Conservation (phyloP, 1,140 invertebrate species). For the Drosophila murphyi region DNA sequence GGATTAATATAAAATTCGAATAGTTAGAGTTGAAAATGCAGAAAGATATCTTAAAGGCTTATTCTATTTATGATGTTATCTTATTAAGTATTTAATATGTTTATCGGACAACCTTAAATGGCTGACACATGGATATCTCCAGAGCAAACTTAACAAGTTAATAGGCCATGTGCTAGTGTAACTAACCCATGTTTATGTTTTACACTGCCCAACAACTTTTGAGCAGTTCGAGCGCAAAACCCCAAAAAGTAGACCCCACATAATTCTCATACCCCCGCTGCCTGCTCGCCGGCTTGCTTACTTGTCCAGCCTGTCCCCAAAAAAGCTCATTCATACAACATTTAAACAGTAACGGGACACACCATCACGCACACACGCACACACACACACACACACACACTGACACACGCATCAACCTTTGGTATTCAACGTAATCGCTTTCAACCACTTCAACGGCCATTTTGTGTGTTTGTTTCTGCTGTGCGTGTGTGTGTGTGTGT, state of each 20-base stretch:
- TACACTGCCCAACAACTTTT: conserved; percentile 39
- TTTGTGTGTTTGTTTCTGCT: conserved; percentile 54
- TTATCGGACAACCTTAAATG: conserved; percentile 25
- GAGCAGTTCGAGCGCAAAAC: conserved; percentile 39
- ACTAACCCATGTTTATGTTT: conserved; percentile 71
- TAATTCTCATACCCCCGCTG: conserved; percentile 49
- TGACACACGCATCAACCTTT: conserved; percentile 63
- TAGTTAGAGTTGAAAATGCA: not conserved
- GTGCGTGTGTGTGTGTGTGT: not conserved
- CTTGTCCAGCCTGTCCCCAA: conserved; percentile 51
- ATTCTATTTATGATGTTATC: conserved; percentile 22
- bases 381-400: conserved; percentile 22
- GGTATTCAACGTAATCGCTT: conserved; percentile 80
- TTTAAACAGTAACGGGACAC: conserved; percentile 63
- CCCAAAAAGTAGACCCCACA: conserved; percentile 49
- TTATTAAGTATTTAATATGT: conserved; percentile 42
- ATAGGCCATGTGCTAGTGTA: conserved; percentile 62
- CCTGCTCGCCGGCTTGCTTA: conserved; percentile 28
- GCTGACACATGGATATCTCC: conserved; percentile 4
- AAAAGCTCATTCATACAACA: conserved; percentile 78
- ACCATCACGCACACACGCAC: conserved; percentile 31
- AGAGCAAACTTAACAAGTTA: conserved; percentile 40
- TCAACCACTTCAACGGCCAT: conserved; percentile 82
- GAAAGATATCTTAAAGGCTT: not conserved
- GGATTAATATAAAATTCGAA: not conserved